Base-by-base conservation (phyloP, 2,888 invertebrate species). In the Drosophila acutilabella region DNA sequence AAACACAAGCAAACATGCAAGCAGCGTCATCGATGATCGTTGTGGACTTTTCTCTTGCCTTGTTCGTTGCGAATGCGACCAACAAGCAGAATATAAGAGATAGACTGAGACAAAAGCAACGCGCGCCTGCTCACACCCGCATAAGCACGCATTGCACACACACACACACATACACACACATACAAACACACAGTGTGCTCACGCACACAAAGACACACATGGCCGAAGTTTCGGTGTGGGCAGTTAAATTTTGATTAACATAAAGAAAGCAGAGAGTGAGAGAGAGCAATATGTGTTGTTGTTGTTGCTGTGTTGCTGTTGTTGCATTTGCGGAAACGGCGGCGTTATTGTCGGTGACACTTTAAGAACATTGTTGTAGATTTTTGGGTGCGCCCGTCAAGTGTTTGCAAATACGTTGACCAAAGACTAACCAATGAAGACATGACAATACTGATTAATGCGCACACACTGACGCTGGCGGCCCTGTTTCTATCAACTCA, bases 291-390 rank as follows among this genome's bases (percentile, higher is more conserved):
- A 30, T 48, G 68, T 62, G 71, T 36, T 68, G 66, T 36, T 36
- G 36, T 36, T 66, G 73, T 66, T 73, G 66, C 66, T 70, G 83
- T 71, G 56, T 65, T 51, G 75, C 48, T 80, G 78, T 72, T 80
- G 96, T 80, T 93, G 96, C 65, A 51, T 13, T 45, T 61, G 64
- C 56, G 61, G 50, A 61, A 20, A 40, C 51, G 56, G 67, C 40
- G 48, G 67, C 40, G 51, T 58, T 36, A 14, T 42, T 56, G 51
- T 57, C 47, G 47, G 33, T 47, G 47, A 45, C 57, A 45, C 13
- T 20, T 20, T 20, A 23, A n/a, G 42, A 44, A 11, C 36, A 44
- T 5, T 3, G n/a, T n/a, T 33, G 4, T 18, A 14, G 20, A 20
- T 26, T 26, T 33, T 23, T 36, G 42, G 54, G 67, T 68, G 66